Conservation (phyloP, 2,113 vertebrate genomes). For the Ia io region DNA sequence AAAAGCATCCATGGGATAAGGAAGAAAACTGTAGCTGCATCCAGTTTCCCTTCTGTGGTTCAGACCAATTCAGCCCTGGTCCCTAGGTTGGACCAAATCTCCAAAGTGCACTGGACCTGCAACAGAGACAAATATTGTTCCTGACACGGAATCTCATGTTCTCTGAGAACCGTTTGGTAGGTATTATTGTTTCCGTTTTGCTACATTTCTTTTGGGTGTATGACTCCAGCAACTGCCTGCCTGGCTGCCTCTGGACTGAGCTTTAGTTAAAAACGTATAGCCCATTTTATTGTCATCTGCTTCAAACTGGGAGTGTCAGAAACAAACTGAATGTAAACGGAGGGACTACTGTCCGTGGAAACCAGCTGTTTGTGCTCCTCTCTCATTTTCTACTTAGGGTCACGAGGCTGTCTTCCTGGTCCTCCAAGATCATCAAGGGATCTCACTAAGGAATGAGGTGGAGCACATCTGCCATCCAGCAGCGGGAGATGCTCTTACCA, state of each 20-base stretch:
- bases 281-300: background rate
- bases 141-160: background rate
- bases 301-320: background rate
- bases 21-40: background rate
- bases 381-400: background rate
- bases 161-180: background rate
- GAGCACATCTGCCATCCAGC: background rate
- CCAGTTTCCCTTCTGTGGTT: background rate
- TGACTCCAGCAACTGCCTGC: background rate
- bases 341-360: background rate
- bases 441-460: background rate
- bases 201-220: background rate
- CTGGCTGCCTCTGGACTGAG: background rate
- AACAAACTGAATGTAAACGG: background rate
- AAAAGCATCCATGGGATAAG: background rate
- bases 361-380: background rate
- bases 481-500: fast-evolving
- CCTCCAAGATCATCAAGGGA: background rate
- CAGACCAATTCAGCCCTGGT: background rate
- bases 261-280: background rate
- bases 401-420: background rate
- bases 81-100: background rate
- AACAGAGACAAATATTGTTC: background rate
- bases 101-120: background rate
- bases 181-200: background rate